phyloP scores from a whole-genome alignment of 2,888 invertebrate species.

The Melolontha melolontha region DNA sequence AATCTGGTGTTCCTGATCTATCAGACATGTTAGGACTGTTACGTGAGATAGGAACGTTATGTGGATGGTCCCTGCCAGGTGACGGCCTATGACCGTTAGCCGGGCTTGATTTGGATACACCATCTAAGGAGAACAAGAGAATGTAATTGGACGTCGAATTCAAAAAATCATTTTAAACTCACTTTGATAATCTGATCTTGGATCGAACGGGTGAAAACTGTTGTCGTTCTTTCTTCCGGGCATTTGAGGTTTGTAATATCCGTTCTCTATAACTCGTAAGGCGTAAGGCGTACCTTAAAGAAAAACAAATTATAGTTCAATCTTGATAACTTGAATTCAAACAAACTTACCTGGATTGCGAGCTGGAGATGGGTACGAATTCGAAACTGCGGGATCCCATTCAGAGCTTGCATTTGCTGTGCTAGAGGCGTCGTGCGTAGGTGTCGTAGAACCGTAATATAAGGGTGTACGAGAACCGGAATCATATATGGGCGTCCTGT shows the following conservation, averaged over 20 bases:
- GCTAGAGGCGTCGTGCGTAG: constrained; percentile 92
- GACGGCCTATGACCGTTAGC: constrained; percentile 67
- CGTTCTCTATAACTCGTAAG: constrained; percentile 78
- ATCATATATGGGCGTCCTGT: constrained; percentile 93
- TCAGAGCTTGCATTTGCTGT: constrained; percentile 90
- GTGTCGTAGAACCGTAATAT: constrained; percentile 92
- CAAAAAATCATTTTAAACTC: constrained; percentile 27
- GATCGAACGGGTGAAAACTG: constrained; percentile 91
- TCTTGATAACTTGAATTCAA: background rate
- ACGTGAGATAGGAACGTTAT: constrained; percentile 82
- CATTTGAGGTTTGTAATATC: constrained; percentile 94
- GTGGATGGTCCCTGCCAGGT: constrained; percentile 69
- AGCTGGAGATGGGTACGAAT: constrained; percentile 79
- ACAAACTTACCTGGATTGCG: constrained; percentile 74
- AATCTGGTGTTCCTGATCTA: constrained; percentile 86
- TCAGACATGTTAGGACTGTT: constrained; percentile 89
- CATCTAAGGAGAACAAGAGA: constrained; percentile 54
- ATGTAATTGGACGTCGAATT: too few species aligned
- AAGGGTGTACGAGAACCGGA: constrained; percentile 89
- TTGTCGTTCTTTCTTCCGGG: constrained; percentile 93
- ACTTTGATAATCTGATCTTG: constrained; percentile 80
- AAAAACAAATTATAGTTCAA: too few species aligned
- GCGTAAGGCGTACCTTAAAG: constrained; percentile 71
- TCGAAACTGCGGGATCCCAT: constrained; percentile 93
- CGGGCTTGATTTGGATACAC: constrained; percentile 73